Evolutionary conservation across 2,888 invertebrate species (phyloP), one percentile per base, ranked within the genome.

Genomic region (Amphipoea lucens): DNA sequence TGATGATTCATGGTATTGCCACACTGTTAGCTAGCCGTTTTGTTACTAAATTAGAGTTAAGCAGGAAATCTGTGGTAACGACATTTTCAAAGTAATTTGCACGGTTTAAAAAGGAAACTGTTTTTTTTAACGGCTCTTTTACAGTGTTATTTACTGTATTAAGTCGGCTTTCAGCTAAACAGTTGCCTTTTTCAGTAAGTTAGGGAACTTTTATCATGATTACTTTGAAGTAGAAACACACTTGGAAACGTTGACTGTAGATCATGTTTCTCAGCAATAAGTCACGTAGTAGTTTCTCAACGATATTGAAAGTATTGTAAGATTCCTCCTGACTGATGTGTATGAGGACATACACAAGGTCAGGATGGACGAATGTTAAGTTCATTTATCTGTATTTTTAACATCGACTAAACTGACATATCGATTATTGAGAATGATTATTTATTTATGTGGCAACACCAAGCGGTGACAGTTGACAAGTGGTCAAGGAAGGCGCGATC

Each of bases 21-120:
- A 74, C 77, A 76, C 62, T 66, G 78, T 84, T 79, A 83, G 23
- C 70, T 29, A 72, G 79, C 87, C 82, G 82, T 82, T 89, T 89
- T 90, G 85, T 88, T 83, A 82, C 77, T 79, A 87, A 90, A 87
- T 90, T 88, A 84, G 79, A 90, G 77, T 88, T 79, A 88, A 72
- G 71, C 69, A 57, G 66, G 40, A 86, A 90, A 88, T 88, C 88
- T 84, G 84, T 77, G 81, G 82, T 82, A 87, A 88, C 75, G 81
- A 87, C 84, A 87, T 84, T 84, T 76, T 76, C 63, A 75, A 84
- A 87, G 84, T 85, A 84, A 84, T 87, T 85, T 87, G 48, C 73
- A 84, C 88, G 69, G 81, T 80, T 87, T 87, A 62, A 88, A 81
- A 82, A 74, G 70, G 63, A 68, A 76, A 51, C 76, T 72, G 12